Evolutionary conservation across 2,888 invertebrate genomes (phyloP).

Genomic region (Volucella inanis): DNA sequence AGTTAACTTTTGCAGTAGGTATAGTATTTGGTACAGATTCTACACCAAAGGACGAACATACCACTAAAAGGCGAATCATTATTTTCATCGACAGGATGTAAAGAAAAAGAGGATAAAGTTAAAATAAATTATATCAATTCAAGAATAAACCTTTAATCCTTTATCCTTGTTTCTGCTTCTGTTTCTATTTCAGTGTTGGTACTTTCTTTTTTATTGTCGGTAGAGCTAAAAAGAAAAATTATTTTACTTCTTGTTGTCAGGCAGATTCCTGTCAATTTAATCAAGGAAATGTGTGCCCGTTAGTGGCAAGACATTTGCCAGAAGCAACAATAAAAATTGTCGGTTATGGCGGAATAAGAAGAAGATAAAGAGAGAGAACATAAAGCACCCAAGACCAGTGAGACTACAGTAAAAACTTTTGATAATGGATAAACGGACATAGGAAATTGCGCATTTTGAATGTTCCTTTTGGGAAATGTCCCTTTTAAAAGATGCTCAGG

Average conservation of each 20-base stretch:
- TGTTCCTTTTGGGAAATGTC: no score
- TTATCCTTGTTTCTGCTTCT: conserved; percentile 17
- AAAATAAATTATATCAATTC: conserved; percentile 39
- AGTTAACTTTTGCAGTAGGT: conserved; percentile 28
- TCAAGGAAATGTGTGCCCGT: conserved; percentile 51
- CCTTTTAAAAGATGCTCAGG: no score
- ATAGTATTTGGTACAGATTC: background rate
- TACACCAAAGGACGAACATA: conserved; percentile 5
- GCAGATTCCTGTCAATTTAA: conserved; percentile 50
- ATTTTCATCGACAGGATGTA: conserved; percentile 49
- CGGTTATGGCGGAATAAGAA: conserved; percentile 11
- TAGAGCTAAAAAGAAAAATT: conserved; percentile 14
- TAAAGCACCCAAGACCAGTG: background rate
- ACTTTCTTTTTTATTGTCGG: background rate
- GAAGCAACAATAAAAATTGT: conserved; percentile 42
- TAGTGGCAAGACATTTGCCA: conserved; percentile 52
- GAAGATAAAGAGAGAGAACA: background rate
- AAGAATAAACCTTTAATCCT: conserved; percentile 38
- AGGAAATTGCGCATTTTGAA: no score
- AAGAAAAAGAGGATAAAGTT: background rate
- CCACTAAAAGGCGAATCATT: conserved; percentile 30
- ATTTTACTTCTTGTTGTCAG: conserved; percentile 43
- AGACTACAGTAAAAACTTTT: no score
- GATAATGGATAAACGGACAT: no score
- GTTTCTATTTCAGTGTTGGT: background rate